Base-by-base conservation (phyloP, 2,113 vertebrate species). In the Smithornis capensis region DNA sequence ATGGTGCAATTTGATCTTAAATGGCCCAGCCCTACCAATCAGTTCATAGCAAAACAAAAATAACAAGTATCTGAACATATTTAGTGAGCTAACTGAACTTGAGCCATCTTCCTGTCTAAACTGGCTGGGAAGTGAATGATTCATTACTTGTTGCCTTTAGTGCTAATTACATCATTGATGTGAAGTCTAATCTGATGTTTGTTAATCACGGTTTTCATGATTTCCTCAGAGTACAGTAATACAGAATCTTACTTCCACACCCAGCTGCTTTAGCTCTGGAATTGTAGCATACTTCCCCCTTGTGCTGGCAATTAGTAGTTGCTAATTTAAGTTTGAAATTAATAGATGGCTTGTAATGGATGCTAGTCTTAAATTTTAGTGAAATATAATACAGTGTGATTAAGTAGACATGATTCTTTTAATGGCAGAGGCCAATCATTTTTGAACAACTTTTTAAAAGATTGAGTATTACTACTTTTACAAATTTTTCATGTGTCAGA, bases 261-360 rank as follows among this genome's bases (percentile, higher is more conserved):
- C 79, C 89, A 59, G 71, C 87, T 87, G 4, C 57, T 59, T 75
- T 87, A 92, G 83, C 49, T 95, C 67, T 96, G 87, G 47, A 94
- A 75, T 69, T 96, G 95, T 97, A 95, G 93, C 71, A 81, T 57
- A 77, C 94, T 84, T 70, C 96, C 94, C 92, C 94, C 94, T 96
- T 95, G 91, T 96, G 95, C 95, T 96, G 83, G 70, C 94, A 95
- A 94, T 96, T 95, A 96, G 96, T 96, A 96, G 91, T 85, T 89
- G 86, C 86, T 96, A 92, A 94, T 94, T 55, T 79, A 85, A 83
- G 23, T 79, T 76, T 91, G 76, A 90, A 90, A 74, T 90, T 86
- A 90, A 74, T 85, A 77, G 82, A 92, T 68, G 37, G 62, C 81
- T 91, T 94, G 60, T 89, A 83, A 71, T 82, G 53, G 70, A 59